Percentiles rank a stretch among this genome's conserved stretches.
Evolutionary conservation across 37 sponge, comb jelly and placozoan species (phyloP).

Genomic region (Hexactinellida sp.): DNA sequence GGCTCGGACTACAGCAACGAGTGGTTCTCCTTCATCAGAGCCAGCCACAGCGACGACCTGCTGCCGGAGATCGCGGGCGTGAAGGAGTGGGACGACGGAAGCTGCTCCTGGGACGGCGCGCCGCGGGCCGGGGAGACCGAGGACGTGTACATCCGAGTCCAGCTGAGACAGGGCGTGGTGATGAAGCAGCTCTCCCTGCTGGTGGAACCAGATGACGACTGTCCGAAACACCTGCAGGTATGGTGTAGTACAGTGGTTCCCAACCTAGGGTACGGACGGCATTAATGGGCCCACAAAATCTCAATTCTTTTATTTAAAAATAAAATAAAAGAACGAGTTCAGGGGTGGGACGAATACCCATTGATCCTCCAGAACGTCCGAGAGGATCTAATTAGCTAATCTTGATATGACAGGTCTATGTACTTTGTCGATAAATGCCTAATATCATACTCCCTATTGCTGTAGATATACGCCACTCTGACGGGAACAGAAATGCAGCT

Average conservation of each 20-base stretch:
- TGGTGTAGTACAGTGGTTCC: too few species aligned
- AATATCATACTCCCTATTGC: background rate
- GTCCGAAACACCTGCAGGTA: slow-evolving; percentile 15
- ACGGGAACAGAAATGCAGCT: background rate
- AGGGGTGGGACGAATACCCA: too few species aligned
- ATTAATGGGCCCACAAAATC: too few species aligned
- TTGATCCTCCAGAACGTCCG: too few species aligned
- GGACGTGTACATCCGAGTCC: slow-evolving; percentile 28
- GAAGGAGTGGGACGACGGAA: slow-evolving; percentile 69
- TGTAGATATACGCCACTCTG: background rate
- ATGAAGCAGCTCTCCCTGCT: slow-evolving; percentile 42
- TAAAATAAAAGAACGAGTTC: too few species aligned
- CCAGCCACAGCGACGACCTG: slow-evolving; percentile 23
- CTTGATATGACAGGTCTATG: too few species aligned
- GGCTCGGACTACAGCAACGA: background rate
- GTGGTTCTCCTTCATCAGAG: background rate
- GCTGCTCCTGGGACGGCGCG: slow-evolving; percentile 48
- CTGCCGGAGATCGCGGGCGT: slow-evolving; percentile 29
- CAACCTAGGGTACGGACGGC: too few species aligned
- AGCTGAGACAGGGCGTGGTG: slow-evolving; percentile 51
- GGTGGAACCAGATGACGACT: slow-evolving; percentile 66
- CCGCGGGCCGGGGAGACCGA: background rate
- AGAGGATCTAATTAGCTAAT: too few species aligned
- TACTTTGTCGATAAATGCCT: background rate
- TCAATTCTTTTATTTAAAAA: too few species aligned